phyloP scores from a whole-genome alignment of 2,797 vertebrate genomes.

The Serranus cabrilla region DNA sequence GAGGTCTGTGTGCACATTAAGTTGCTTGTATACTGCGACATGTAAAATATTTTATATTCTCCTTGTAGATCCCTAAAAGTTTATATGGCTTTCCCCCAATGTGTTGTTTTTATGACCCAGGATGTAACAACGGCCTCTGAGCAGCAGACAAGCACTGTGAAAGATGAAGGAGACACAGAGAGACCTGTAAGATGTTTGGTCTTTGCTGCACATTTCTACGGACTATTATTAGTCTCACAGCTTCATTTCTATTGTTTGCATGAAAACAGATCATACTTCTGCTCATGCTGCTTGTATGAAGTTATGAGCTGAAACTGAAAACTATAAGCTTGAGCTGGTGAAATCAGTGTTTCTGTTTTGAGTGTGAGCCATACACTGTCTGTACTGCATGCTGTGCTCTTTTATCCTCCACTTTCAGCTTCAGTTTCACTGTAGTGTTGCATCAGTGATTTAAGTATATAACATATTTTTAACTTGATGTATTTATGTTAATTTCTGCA shows the following conservation, averaged over 20 bases:
- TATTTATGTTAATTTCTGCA: constrained; percentile 66
- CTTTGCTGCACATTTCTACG: neutral
- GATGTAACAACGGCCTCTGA: constrained; percentile 41
- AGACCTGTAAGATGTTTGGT: constrained; percentile 62
- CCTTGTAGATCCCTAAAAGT: neutral
- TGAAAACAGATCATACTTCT: constrained; percentile 8
- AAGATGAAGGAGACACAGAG: constrained; percentile 50
- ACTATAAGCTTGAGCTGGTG: neutral
- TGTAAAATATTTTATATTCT: neutral
- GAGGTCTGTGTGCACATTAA: constrained; percentile 50
- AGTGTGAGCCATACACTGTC: constrained; percentile 2
- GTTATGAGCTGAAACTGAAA: neutral
- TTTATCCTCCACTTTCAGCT: neutral
- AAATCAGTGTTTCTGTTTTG: neutral
- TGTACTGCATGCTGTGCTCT: neutral
- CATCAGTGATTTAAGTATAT: neutral
- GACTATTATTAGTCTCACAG: neutral
- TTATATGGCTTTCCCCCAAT: neutral
- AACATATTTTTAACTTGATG: neutral
- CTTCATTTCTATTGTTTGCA: constrained; percentile 6
- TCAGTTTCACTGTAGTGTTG: neutral
- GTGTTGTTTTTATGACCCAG: constrained; percentile 57
- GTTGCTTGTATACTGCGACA: neutral
- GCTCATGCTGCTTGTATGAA: neutral
- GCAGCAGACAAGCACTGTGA: constrained; percentile 32